Evolutionary conservation across 2,888 invertebrate genomes (phyloP), one percentile per base, ranked within the genome.

Genomic region (Creontiades dilutus): DNA sequence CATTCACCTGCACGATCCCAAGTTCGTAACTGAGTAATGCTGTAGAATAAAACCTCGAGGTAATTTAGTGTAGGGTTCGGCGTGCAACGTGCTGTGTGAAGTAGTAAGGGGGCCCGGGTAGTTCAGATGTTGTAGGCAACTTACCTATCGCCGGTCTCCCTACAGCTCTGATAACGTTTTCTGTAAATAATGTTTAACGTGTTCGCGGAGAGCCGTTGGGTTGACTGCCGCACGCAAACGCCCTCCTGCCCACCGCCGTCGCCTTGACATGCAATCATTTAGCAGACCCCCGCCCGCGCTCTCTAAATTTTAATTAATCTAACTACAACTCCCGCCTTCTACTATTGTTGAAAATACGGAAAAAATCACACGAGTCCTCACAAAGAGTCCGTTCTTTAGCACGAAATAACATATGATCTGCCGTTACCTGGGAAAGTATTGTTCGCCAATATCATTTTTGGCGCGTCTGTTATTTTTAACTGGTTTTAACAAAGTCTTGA

Each of bases 101-200:
- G 37, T 7, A 37, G 37, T 37, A 7, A 7, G 37, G 23, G 46
- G 78, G 14, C 16, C 16, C 14, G 14, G 19, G 46, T 80, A 52
- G 82, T 82, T 82, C 82, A 82, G 52, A 82, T 82, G 82, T 82
- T 52, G 82, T 28, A 52, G 48, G 16, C 82, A 52, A 82, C 47
- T 82, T 82, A 52, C 82, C 82, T 82, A 81, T 82, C 82, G 52
- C 82, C n/a, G 52, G n/a, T 47, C 48, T 19, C 80, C 48, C 52
- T 47, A 82, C 82, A 82, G 23, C 55, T 52, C 52, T 27, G 82
- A 82, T 82, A 82, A 82, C 82, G 82, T 82, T 52, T 68, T 82
- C 82, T 82, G 82, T 82, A 82, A 82, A 82, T 82, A 82, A 82
- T 82, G 82, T 82, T 82, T 47, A 82, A 82, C 82, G 82, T 82